Conservation (phyloP, 2,888 invertebrate genomes). For the Andrena flavipes region DNA sequence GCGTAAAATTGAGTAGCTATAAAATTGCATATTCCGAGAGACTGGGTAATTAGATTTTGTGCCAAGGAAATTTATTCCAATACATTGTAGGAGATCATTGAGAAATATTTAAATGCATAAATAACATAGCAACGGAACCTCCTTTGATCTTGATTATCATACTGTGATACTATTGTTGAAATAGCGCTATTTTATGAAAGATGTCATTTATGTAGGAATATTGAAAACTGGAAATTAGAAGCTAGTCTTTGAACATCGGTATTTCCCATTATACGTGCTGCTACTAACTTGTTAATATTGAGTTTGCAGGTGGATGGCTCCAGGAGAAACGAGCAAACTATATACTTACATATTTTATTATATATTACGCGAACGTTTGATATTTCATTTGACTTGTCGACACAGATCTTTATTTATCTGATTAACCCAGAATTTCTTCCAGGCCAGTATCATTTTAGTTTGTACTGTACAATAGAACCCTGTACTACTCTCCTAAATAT, state of each 20-base stretch:
- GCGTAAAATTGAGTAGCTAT: neutral
- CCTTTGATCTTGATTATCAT: neutral
- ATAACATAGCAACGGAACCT: too few relatives aligned
- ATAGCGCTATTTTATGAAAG: neutral
- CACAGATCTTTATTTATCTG: conserved; percentile 40
- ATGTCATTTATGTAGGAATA: neutral
- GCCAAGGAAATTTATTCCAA: neutral
- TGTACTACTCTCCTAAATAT: conserved; percentile 48
- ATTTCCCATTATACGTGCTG: conserved; percentile 39
- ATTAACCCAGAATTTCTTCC: conserved; percentile 75
- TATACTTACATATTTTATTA: conserved; percentile 64
- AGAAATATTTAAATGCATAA: too few relatives aligned
- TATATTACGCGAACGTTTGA: conserved; percentile 54
- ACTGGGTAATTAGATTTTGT: neutral
- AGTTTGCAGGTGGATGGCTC: conserved; percentile 82
- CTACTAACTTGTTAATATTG: conserved; percentile 77
- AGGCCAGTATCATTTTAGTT: conserved; percentile 66
- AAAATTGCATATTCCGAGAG: neutral
- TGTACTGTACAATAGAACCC: conserved; percentile 65
- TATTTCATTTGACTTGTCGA: conserved; percentile 71
- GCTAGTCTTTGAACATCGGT: conserved; percentile 58
- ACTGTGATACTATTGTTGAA: neutral
- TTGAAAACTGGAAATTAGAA: neutral
- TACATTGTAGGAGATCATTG: neutral
- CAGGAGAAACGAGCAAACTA: conserved; percentile 68